Percentiles rank a stretch among this genome's conserved stretches.
Conservation (phyloP, 2,888 invertebrate genomes). For the Dioctria linearis region DNA sequence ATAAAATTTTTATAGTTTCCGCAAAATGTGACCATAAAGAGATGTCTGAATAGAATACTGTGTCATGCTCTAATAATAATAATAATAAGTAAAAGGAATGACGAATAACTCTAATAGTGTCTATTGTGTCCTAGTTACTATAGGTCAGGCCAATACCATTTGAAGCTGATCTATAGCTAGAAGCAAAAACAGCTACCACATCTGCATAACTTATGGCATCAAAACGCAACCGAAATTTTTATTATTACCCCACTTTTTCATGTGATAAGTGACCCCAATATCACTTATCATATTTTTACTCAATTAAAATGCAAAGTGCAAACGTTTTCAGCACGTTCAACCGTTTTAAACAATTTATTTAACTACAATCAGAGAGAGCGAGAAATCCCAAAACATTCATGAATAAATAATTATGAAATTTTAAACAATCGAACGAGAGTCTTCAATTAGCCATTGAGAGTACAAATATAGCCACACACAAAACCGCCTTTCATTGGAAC, state of each 20-base stretch:
- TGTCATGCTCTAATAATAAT: too few relatives aligned
- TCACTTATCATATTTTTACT: neutral
- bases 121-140: too few relatives aligned
- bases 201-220: too few relatives aligned
- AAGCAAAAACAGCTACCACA: too few relatives aligned
- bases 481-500: neutral
- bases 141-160: too few relatives aligned
- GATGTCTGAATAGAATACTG: too few relatives aligned
- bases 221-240: too few relatives aligned
- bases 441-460: conserved; percentile 2
- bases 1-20: too few relatives aligned
- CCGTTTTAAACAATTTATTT: conserved; percentile 34
- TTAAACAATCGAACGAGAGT: conserved; percentile 30
- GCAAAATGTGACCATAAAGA: too few relatives aligned
- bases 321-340: conserved; percentile 15
- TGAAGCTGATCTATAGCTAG: too few relatives aligned
- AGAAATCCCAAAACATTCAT: conserved; percentile 2
- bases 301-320: conserved; percentile 35
- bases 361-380: neutral
- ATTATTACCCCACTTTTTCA: neutral
- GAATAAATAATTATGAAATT: conserved; percentile 45
- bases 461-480: conserved; percentile 21
- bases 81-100: too few relatives aligned
- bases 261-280: conserved; percentile 9
- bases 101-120: too few relatives aligned